Evolutionary conservation across 1,140 invertebrate genomes (phyloP).

Genomic region (Scaptomyza pallida): DNA sequence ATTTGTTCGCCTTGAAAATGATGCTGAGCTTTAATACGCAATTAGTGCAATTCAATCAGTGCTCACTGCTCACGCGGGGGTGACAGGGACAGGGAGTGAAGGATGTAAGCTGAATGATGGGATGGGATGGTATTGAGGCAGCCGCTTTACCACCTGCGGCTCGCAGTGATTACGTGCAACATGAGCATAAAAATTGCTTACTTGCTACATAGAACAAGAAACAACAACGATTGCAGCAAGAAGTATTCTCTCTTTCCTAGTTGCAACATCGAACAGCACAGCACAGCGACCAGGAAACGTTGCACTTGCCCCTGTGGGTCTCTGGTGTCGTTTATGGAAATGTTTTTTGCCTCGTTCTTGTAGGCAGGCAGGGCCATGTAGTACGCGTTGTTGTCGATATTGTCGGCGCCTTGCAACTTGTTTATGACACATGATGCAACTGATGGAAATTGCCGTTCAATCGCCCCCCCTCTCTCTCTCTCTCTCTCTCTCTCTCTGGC

Average conservation of each 20-base stretch:
- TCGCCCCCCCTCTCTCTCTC: slow-evolving; percentile 8
- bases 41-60: slow-evolving; percentile 80
- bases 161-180: slow-evolving; percentile 81
- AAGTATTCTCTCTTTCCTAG: background rate
- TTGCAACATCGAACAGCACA: background rate
- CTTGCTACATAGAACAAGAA: slow-evolving; percentile 21
- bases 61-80: slow-evolving; percentile 42
- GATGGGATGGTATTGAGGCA: background rate
- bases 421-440: slow-evolving; percentile 78
- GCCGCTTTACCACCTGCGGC: slow-evolving; percentile 81
- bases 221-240: slow-evolving; percentile 1
- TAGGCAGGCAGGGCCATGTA: slow-evolving; percentile 22
- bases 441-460: slow-evolving; percentile 71
- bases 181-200: slow-evolving; percentile 82
- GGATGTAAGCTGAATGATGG: background rate
- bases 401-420: slow-evolving; percentile 79
- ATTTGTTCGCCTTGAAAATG: slow-evolving; percentile 65
- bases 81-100: background rate
- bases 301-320: slow-evolving; percentile 49
- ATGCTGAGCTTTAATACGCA: slow-evolving; percentile 77
- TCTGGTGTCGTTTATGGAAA: slow-evolving; percentile 64
- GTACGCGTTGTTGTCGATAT: slow-evolving; percentile 31
- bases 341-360: too few species aligned
- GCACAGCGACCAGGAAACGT: slow-evolving; percentile 41
- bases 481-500: background rate